Conservation (phyloP, 2,888 invertebrate genomes). For the Drosophila aldrichi region DNA sequence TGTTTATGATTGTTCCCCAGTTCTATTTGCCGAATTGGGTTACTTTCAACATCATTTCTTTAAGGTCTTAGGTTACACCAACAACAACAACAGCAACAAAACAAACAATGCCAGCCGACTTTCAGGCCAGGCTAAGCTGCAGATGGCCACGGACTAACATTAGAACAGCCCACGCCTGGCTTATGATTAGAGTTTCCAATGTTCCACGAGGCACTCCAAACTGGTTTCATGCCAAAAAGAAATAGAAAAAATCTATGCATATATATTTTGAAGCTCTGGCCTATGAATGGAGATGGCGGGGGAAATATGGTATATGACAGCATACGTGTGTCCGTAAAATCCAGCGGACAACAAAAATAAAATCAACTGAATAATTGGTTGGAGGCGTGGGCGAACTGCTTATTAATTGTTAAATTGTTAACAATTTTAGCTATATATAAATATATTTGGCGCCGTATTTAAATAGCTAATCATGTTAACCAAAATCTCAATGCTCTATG, state of each 20-base stretch:
- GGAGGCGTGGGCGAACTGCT: constrained; percentile 60
- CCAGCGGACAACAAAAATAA: constrained; percentile 1
- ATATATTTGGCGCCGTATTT: constrained; percentile 49
- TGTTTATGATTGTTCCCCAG: constrained; percentile 39
- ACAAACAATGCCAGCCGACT: constrained; percentile 38
- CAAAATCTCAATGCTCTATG: constrained; percentile 27
- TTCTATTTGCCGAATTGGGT: constrained; percentile 74
- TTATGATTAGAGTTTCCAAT: constrained; percentile 52
- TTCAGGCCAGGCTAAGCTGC: constrained; percentile 37
- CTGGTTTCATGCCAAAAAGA: constrained; percentile 57
- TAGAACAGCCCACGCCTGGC: constrained; percentile 69
- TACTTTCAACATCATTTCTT: constrained; percentile 75
- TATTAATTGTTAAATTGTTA: constrained; percentile 64
- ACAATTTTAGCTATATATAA: constrained; percentile 21
- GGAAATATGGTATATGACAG: constrained; percentile 60
- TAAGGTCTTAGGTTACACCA: constrained; percentile 73
- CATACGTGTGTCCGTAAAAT: constrained; percentile 66
- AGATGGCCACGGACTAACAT: constrained; percentile 44
- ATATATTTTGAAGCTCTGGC: constrained; percentile 10
- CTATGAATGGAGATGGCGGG: constrained; percentile 41
- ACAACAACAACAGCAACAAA: constrained; percentile 26
- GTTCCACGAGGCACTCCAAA: constrained; percentile 40
- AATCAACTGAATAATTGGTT: constrained; percentile 31
- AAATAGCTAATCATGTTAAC: constrained; percentile 41
- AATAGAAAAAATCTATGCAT: constrained; percentile 5